A percentile compares a stretch with the other conserved stretches of the same genome.
Evolutionary conservation across 2,888 invertebrate species (phyloP).

Genomic region (Sesia apiformis): DNA sequence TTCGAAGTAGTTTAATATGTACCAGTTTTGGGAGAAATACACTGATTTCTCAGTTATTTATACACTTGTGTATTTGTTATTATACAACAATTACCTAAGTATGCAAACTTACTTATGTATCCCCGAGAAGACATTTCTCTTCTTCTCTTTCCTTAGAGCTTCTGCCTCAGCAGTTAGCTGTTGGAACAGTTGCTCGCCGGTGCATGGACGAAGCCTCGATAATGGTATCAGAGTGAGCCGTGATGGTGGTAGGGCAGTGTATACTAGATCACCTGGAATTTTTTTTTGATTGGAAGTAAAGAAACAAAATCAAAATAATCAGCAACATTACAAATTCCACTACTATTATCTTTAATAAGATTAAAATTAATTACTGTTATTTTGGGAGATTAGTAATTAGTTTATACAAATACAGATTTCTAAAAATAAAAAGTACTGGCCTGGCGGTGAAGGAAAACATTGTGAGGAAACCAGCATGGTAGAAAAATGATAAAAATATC

Average conservation of each 20-base stretch:
- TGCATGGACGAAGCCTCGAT: conserved; percentile 71
- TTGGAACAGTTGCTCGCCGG: conserved; percentile 80
- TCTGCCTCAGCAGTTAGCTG: conserved; percentile 85
- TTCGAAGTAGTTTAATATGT: no score
- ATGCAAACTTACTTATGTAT: conserved; percentile 77
- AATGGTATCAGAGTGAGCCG: conserved; percentile 80
- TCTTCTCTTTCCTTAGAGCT: conserved; percentile 86
- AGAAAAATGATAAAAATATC: no score
- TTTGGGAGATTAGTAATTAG: no score
- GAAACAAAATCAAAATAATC: no score
- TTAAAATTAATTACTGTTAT: no score
- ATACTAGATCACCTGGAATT: conserved; percentile 70
- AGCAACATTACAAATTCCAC: no score
- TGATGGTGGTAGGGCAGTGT: conserved; percentile 79
- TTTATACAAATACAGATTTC: no score
- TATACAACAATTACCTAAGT: neutral
- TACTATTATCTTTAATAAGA: no score
- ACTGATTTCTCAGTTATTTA: neutral
- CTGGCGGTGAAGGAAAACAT: no score
- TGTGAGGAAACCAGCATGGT: no score
- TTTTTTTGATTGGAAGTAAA: no score
- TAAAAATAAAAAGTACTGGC: no score
- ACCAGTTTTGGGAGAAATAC: neutral
- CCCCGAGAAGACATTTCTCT: conserved; percentile 86
- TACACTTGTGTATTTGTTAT: neutral